Conservation (phyloP, 1,140 invertebrate genomes). For the Cataglyphis hispanica region DNA sequence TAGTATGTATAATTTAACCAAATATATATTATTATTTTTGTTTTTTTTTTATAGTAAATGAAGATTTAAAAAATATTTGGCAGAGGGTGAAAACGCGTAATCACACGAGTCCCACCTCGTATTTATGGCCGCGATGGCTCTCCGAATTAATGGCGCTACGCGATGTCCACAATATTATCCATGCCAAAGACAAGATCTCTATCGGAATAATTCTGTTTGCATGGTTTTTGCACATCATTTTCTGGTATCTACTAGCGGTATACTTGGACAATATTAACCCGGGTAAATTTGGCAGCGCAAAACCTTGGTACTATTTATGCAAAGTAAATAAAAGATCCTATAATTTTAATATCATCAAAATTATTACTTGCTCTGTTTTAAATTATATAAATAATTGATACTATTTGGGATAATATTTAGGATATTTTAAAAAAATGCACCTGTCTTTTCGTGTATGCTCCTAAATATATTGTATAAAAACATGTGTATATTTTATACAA, state of each 20-base stretch:
- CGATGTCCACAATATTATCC: conserved; percentile 36
- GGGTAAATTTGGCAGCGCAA: conserved; percentile 68
- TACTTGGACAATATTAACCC: conserved; percentile 73
- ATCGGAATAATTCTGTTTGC: conserved; percentile 46
- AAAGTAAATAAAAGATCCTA: conserved; percentile 48
- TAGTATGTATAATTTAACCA: background rate
- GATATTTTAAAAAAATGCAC: too few species aligned
- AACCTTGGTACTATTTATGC: conserved; percentile 69
- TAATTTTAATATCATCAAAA: background rate
- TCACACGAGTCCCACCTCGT: background rate
- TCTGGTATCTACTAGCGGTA: conserved; percentile 66
- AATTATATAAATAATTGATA: background rate
- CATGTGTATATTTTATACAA: background rate
- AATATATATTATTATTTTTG: background rate
- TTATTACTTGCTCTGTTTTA: background rate
- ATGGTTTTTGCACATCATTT: conserved; percentile 69
- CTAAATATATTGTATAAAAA: background rate
- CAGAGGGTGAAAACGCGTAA: background rate
- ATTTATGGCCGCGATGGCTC: conserved; percentile 38
- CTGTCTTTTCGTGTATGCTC: background rate
- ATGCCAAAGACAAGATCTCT: conserved; percentile 50
- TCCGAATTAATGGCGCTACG: conserved; percentile 33
- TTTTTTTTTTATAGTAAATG: background rate
- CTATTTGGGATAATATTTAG: too few species aligned
- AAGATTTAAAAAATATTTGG: conserved; percentile 18